Percentiles rank a stretch among this genome's conserved stretches.
Conservation (phyloP, 2,797 vertebrate species). For the Zalophus californianus region DNA sequence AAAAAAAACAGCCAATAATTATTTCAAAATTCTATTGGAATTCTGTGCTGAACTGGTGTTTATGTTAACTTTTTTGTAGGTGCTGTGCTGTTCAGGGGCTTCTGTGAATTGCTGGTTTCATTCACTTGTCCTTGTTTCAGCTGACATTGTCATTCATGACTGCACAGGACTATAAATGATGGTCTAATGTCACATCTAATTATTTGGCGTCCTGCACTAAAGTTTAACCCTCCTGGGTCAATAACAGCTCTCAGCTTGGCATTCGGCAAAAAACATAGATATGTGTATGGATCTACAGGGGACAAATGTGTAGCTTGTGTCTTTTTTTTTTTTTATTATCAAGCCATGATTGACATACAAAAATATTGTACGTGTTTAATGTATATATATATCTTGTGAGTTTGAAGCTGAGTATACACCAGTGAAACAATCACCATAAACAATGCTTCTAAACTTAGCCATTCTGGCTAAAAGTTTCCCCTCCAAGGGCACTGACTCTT, state of each 20-base stretch:
- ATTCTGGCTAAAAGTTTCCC: not conserved
- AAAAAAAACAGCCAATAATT: conserved; percentile 67
- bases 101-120: conserved; percentile 70
- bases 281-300: conserved; percentile 30
- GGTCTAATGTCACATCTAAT: conserved; percentile 86
- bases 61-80: conserved; percentile 71
- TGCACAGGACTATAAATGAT: conserved; percentile 83
- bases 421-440: not conserved
- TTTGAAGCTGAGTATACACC: not conserved
- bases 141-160: conserved; percentile 86
- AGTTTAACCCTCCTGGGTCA: conserved; percentile 84
- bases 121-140: conserved; percentile 86
- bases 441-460: not conserved
- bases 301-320: not conserved
- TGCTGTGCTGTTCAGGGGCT: conserved; percentile 57
- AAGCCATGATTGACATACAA: not conserved
- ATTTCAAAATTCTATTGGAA: conserved; percentile 75
- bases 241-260: conserved; percentile 83
- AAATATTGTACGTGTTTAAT: not conserved
- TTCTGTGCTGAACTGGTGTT: conserved; percentile 37
- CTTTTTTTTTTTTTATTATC: not conserved
- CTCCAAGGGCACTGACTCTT: not conserved
- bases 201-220: conserved; percentile 84
- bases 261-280: conserved; percentile 80
- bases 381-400: not conserved